These are phyloP conservation scores for Helicoverpa assulta DNA, from an alignment of 2,888 invertebrate genomes.

Conservation along the genomic window DNA sequence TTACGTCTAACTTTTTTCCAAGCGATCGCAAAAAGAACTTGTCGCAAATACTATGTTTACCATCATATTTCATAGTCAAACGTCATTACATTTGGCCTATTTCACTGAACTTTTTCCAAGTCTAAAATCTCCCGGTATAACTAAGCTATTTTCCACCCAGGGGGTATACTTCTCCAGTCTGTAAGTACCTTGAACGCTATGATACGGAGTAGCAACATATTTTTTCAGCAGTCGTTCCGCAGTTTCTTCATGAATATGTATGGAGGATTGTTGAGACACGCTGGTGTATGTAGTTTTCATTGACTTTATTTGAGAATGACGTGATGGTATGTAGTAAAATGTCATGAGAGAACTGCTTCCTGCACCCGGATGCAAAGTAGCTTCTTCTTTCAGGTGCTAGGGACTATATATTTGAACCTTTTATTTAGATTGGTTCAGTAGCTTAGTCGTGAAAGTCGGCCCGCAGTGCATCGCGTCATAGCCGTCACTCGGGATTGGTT, in stretches of 20 bases:
- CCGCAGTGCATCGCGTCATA: no score
- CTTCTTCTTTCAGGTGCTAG: no score
- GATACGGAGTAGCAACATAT: conserved; percentile 18
- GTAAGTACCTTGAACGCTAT: not conserved
- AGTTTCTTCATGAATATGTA: conserved; percentile 39
- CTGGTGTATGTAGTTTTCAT: conserved; percentile 1
- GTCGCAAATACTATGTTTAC: no score
- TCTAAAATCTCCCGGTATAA: not conserved
- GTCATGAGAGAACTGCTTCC: no score
- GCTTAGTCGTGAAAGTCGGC: no score
- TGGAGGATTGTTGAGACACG: conserved; percentile 25
- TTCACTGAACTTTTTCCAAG: not conserved
- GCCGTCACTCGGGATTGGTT: no score
- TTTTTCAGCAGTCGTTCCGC: conserved; percentile 6
- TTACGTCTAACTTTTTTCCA: no score
- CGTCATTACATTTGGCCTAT: not conserved
- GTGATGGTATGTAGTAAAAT: conserved; percentile 4
- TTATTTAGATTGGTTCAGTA: no score
- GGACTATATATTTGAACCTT: no score
- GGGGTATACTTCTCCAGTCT: not conserved
- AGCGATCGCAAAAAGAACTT: no score
- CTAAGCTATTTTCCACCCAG: not conserved
- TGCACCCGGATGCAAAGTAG: no score
- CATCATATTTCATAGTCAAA: no score
- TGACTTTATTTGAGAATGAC: conserved; percentile 4